These are phyloP conservation scores for Silvanus unidentatus DNA, from an alignment of 2,888 invertebrate genomes.

Conservation along the genomic window DNA sequence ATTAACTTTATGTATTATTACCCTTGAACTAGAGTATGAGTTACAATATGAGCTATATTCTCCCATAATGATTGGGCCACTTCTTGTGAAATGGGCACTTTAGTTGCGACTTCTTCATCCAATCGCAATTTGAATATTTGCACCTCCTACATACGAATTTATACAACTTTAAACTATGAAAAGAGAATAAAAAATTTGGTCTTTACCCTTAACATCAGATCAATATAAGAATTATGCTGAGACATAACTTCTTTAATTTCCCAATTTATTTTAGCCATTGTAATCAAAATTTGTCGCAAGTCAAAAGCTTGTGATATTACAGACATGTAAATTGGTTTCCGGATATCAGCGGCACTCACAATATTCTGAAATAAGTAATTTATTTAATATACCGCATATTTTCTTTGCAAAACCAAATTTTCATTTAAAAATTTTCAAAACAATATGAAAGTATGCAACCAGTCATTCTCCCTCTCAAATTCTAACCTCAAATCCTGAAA, in stretches of 20 bases:
- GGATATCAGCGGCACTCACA: conserved; percentile 64
- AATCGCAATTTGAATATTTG: conserved; percentile 75
- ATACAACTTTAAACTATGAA: conserved; percentile 9
- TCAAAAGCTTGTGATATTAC: conserved; percentile 78
- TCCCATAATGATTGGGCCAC: conserved; percentile 76
- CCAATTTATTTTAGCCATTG: conserved; percentile 95
- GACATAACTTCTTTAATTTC: conserved; percentile 91
- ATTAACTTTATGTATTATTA: conserved; percentile 39
- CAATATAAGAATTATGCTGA: conserved; percentile 87
- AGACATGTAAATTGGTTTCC: conserved; percentile 81
- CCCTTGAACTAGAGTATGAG: conserved; percentile 90
- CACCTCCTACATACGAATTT: conserved; percentile 52
- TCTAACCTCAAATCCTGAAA: conserved; percentile 9
- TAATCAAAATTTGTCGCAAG: conserved; percentile 64
- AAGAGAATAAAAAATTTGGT: too few relatives aligned
- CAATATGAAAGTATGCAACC: neutral
- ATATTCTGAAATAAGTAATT: conserved; percentile 53
- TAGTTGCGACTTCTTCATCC: conserved; percentile 62
- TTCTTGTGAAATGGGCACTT: conserved; percentile 65
- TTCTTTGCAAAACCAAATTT: too few relatives aligned
- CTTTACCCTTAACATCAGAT: conserved; percentile 62
- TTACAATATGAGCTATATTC: conserved; percentile 77
- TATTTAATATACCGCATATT: too few relatives aligned
- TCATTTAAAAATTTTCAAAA: neutral
- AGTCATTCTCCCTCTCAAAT: too few relatives aligned